Evolutionary conservation across 2,113 vertebrate genomes (phyloP).

Genomic region (Fulmarus glacialis): DNA sequence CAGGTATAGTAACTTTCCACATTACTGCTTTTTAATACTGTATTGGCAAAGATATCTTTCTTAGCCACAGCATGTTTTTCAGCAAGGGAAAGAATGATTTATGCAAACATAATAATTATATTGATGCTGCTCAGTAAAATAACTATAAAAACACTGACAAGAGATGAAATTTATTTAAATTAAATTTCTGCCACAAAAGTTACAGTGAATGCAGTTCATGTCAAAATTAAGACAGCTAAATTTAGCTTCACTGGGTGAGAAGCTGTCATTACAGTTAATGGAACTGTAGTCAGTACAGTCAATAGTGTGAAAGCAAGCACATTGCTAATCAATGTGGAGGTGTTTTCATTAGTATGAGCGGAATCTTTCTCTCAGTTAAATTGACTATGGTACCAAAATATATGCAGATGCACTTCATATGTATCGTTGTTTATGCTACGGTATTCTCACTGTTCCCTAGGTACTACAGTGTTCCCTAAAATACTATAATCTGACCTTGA

Average conservation of each 20-base stretch:
- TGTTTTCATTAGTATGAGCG: not conserved
- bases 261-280: not conserved
- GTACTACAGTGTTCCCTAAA: not conserved
- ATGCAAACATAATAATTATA: not conserved
- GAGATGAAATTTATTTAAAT: not conserved
- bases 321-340: not conserved
- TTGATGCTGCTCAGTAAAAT: not conserved
- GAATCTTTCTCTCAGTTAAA: not conserved
- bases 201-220: not conserved
- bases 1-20: slow-evolving; percentile 81
- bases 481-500: not conserved
- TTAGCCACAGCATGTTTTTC: not conserved
- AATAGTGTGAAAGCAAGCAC: not conserved
- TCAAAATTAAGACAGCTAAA: not conserved
- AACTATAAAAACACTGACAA: not conserved
- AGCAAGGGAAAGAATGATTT: not conserved
- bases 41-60: not conserved
- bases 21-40: not conserved
- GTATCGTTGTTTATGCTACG: not conserved
- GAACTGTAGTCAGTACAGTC: not conserved
- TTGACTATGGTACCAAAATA: not conserved
- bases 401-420: not conserved
- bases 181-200: not conserved
- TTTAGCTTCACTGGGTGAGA: not conserved
- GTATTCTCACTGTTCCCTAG: not conserved